phyloP scores from a whole-genome alignment of 1,140 invertebrate species.

The Caenorhabditis elegans region WBcel235 BX284605.5:9820501-9821000 shows the following conservation, averaged over 20 bases:
- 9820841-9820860: neutral
- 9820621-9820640: neutral
- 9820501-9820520: too few species aligned
- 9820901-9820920: neutral
- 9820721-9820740: neutral
- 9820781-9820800: neutral
- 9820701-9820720: neutral
- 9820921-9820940: neutral
- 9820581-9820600: too few species aligned
- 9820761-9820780: neutral
- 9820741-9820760: neutral
- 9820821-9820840: neutral
- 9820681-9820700: neutral
- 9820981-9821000: neutral
- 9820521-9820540: too few species aligned
- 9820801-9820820: neutral
- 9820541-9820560: too few species aligned
- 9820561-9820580: too few species aligned
- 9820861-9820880: neutral
- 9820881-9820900: neutral
- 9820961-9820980: too few species aligned
- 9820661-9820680: neutral
- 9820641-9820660: neutral
- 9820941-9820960: neutral
- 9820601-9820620: neutral